Conservation (phyloP, 2,797 vertebrate genomes). For the Phaenicophaeus curvirostris region DNA sequence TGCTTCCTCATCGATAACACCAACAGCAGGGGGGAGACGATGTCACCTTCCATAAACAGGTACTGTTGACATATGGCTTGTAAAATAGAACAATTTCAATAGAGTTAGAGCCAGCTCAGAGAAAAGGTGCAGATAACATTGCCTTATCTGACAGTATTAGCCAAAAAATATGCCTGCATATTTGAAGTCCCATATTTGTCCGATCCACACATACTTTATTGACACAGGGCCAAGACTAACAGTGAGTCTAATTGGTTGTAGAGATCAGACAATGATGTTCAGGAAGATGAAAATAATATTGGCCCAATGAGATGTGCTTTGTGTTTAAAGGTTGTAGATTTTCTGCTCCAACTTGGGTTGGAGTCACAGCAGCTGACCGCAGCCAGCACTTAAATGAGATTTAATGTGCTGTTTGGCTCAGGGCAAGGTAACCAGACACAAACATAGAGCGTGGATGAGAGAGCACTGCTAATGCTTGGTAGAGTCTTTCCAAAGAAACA, state of each 20-base stretch:
- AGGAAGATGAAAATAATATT: slow-evolving; percentile 62
- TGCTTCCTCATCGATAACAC: slow-evolving; percentile 81
- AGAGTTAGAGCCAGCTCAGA: slow-evolving; percentile 35
- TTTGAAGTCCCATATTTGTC: slow-evolving; percentile 63
- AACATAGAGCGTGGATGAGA: not conserved
- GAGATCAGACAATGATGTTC: slow-evolving; percentile 41
- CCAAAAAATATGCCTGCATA: slow-evolving; percentile 37
- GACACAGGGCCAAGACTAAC: slow-evolving; percentile 38
- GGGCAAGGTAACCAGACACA: slow-evolving; percentile 41
- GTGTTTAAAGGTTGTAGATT: slow-evolving; percentile 14
- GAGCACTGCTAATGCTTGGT: not conserved
- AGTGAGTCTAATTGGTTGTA: slow-evolving; percentile 33
- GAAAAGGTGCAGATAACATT: slow-evolving; percentile 54
- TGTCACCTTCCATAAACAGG: slow-evolving; percentile 78
- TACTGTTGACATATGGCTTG: slow-evolving; percentile 63
- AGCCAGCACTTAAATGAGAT: slow-evolving; percentile 9
- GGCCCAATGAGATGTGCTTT: slow-evolving; percentile 30
- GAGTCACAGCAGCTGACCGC: not conserved
- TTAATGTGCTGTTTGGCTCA: slow-evolving; percentile 39
- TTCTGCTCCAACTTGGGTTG: slow-evolving; percentile 37
- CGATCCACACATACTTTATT: slow-evolving; percentile 44
- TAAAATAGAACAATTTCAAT: slow-evolving; percentile 51
- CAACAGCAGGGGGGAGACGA: slow-evolving; percentile 33
- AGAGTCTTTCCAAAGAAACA: slow-evolving; percentile 36
- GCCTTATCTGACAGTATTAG: slow-evolving; percentile 59